Evolutionary conservation across 2,113 vertebrate species (phyloP).

Genomic region (Ceyx margarethae): DNA sequence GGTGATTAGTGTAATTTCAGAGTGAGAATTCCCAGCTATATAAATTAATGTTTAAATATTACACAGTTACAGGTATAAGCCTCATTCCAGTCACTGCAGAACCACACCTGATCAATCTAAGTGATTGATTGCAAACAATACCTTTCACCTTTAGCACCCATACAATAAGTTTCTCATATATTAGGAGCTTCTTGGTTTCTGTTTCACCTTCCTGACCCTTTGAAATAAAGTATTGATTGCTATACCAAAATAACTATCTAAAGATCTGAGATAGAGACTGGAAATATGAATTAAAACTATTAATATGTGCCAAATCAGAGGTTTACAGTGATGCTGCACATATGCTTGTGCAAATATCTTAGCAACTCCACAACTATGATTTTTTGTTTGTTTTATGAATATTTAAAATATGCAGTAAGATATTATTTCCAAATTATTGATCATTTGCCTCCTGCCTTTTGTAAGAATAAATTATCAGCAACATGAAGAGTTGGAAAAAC

Average conservation of each 20-base stretch:
- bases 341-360: background rate
- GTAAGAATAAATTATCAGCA: background rate
- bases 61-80: background rate
- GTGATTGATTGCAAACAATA: background rate
- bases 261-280: background rate
- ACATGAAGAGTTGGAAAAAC: background rate
- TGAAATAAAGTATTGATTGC: background rate
- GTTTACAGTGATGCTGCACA: background rate
- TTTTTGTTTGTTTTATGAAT: background rate
- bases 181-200: background rate
- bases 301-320: background rate
- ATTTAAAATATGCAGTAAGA: background rate
- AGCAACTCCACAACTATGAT: background rate
- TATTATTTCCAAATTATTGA: background rate
- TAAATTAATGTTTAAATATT: background rate
- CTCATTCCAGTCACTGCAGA: background rate
- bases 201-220: background rate
- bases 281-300: background rate
- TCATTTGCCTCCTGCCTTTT: background rate
- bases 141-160: background rate
- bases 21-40: background rate
- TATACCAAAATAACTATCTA: background rate
- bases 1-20: background rate
- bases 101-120: background rate
- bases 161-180: background rate